Evolutionary conservation across 1,140 invertebrate genomes (phyloP), one percentile per base, ranked within the genome.

Genomic region (Sycophaga agraensis): DNA sequence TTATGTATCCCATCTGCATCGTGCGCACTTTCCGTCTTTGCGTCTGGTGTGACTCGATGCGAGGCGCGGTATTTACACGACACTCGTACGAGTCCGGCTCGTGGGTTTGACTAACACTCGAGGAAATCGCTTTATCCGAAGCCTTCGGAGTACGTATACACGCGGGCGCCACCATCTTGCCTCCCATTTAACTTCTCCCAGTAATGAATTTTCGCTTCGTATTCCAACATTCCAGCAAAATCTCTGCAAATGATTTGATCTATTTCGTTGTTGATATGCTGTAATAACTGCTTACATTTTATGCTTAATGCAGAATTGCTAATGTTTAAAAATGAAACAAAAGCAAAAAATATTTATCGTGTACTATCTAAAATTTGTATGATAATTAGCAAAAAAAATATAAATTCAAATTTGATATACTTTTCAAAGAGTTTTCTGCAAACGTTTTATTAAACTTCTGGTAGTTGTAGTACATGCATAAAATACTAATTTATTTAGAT

Each of bases 151-250:
- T 42, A 42, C 3, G 17, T n/a, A n/a, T n/a, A n/a, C n/a, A n/a
- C 17, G 9, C 17, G 16, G 28, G 2, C 17, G 7, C 5, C 2
- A 21, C 7, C 43, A n/a, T 16, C 22, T 12, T 34, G 54, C 19
- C 7, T 11, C 24, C n/a, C n/a, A n/a, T n/a, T n/a, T n/a, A n/a
- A n/a, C n/a, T n/a, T n/a, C 16, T 12, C 14, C 35, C 16, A 14
- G 11, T 42, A 59, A 50, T 59, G 48, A 50, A 50, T 59, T 59
- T 59, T 42, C 46, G 19, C 45, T n/a, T n/a, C n/a, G n/a, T n/a
- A n/a, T n/a, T n/a, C n/a, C n/a, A n/a, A n/a, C n/a, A n/a, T n/a
- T 24, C 4, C 11, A 45, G 42, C 42, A 24, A 12, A 9, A 21
- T 24, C 11, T 39, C n/a, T 16, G 37, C n/a, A n/a, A 37, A 9